Conservation (phyloP, 2,113 vertebrate species). For the Ardeotis arabs region DNA sequence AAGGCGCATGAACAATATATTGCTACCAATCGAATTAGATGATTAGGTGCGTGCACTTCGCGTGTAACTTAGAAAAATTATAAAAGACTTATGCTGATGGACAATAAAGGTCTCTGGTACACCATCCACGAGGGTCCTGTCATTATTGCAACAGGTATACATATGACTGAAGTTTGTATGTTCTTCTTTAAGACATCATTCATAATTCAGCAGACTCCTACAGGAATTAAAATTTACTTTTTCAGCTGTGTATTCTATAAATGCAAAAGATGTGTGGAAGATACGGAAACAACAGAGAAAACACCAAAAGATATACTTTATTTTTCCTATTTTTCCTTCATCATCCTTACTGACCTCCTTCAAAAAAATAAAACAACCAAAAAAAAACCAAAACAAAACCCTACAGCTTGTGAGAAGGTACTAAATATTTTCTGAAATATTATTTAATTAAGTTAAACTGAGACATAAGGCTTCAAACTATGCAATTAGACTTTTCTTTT, state of each 20-base stretch:
- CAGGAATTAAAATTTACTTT: not conserved
- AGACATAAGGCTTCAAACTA: not conserved
- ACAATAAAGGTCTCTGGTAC: no score
- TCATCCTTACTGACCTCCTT: accelerated
- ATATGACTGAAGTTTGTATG: not conserved
- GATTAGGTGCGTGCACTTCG: no score
- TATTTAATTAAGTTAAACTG: not conserved
- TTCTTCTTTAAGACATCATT: not conserved
- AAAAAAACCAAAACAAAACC: no score
- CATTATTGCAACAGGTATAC: not conserved
- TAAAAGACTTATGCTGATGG: no score
- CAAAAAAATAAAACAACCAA: not conserved
- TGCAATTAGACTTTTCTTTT: not conserved
- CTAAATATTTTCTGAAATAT: not conserved
- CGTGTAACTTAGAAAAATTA: no score
- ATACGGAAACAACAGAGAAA: not conserved
- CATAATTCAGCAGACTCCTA: not conserved
- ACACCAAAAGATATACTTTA: not conserved
- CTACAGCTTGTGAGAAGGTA: not conserved
- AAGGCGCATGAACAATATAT: no score
- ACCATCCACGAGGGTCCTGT: no score
- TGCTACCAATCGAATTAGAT: no score
- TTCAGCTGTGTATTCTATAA: not conserved
- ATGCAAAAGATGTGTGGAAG: not conserved
- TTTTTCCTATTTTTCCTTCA: not conserved